Conservation (phyloP, 2,888 invertebrate species). For the Chalcosyrphus nemorum region DNA sequence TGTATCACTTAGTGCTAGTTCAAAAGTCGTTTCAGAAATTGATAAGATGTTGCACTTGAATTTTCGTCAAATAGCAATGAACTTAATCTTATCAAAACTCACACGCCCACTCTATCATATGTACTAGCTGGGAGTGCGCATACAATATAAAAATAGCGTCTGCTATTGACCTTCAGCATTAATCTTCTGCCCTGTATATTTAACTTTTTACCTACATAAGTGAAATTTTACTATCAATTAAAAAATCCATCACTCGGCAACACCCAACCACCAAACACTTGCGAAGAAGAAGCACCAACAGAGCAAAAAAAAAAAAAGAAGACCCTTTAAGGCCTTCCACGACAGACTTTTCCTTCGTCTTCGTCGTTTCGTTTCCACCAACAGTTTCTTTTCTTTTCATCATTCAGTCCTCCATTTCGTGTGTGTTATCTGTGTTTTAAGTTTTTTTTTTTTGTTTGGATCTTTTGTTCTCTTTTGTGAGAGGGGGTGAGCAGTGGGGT, state of each 20-base stretch:
- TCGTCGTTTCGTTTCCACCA: too few species aligned
- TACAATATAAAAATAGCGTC: neutral
- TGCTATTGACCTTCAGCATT: neutral
- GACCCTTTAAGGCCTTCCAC: slow-evolving; percentile 41
- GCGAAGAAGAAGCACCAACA: too few species aligned
- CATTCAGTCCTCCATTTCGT: slow-evolving; percentile 56
- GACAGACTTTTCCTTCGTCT: slow-evolving; percentile 1
- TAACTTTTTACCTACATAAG: neutral
- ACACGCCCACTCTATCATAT: too few species aligned
- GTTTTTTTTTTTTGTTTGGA: slow-evolving; percentile 48
- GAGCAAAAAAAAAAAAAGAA: too few species aligned
- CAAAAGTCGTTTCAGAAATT: too few species aligned
- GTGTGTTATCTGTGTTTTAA: slow-evolving; percentile 51
- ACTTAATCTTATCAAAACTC: too few species aligned
- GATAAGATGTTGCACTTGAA: too few species aligned
- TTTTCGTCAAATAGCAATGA: too few species aligned
- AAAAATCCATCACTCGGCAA: slow-evolving; percentile 30
- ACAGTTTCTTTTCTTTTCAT: slow-evolving; percentile 27
- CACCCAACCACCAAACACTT: too few species aligned
- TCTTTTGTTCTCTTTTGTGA: slow-evolving; percentile 36
- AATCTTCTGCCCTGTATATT: neutral
- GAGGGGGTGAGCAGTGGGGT: neutral
- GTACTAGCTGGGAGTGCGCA: too few species aligned
- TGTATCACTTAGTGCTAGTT: too few species aligned
- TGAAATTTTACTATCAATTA: neutral